Conservation (phyloP, 2,113 vertebrate species). For the Triplophysa tibetana region DNA sequence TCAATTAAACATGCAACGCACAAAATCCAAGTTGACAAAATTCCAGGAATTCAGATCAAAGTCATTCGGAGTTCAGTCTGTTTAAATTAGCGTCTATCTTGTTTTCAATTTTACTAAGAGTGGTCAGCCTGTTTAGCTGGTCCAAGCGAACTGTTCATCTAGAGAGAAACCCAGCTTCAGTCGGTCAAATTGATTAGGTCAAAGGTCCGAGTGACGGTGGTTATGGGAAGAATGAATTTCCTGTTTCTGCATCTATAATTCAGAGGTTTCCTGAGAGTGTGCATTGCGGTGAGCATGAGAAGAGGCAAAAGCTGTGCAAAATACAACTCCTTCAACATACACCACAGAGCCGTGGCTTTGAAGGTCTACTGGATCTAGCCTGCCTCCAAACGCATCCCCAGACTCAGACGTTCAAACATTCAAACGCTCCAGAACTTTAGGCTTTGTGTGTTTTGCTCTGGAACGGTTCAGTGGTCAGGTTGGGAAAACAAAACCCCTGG, state of each 20-base stretch:
- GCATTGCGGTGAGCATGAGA: slow-evolving; percentile 22
- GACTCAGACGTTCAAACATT: slow-evolving; percentile 58
- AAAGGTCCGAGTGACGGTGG: slow-evolving; percentile 74
- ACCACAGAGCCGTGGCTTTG: slow-evolving; percentile 59
- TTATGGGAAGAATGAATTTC: slow-evolving; percentile 70
- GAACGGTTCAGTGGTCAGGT: not conserved
- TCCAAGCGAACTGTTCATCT: not conserved
- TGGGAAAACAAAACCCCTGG: slow-evolving; percentile 52
- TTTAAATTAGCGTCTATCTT: slow-evolving; percentile 51
- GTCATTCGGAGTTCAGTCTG: slow-evolving; percentile 46
- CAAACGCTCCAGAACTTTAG: slow-evolving; percentile 54
- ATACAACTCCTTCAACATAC: slow-evolving; percentile 59
- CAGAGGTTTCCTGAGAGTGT: slow-evolving; percentile 68
- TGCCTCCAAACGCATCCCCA: slow-evolving; percentile 58
- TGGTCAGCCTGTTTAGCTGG: slow-evolving; percentile 37
- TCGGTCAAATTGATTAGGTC: slow-evolving; percentile 76
- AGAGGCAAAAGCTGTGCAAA: slow-evolving; percentile 67
- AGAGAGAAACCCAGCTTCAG: slow-evolving; percentile 64
- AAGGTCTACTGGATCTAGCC: slow-evolving; percentile 67
- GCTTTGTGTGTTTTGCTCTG: slow-evolving; percentile 53
- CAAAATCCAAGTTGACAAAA: not conserved
- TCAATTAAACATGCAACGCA: slow-evolving; percentile 29
- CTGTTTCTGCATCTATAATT: slow-evolving; percentile 80
- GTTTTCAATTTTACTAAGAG: slow-evolving; percentile 45
- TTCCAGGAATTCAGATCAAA: slow-evolving; percentile 16